Percentiles rank a stretch among this genome's conserved stretches.
Evolutionary conservation across 2,888 invertebrate genomes (phyloP).

Genomic region (Tillus elongatus): DNA sequence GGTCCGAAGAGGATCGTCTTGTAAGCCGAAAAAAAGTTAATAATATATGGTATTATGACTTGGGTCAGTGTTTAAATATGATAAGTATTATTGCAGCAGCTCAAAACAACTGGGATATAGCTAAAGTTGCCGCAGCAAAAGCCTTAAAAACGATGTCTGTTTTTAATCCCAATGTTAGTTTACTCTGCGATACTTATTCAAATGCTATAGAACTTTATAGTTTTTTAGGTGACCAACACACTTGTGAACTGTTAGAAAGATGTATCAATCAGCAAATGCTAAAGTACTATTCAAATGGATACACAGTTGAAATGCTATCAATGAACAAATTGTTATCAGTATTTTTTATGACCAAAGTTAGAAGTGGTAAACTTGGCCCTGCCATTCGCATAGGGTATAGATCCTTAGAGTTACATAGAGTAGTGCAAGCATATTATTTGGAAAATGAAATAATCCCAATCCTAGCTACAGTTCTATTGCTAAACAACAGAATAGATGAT

Average conservation of each 20-base stretch:
- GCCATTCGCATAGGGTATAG: constrained; percentile 42
- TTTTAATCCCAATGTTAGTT: constrained; percentile 40
- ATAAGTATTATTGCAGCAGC: constrained; percentile 23
- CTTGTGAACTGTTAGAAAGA: constrained; percentile 38
- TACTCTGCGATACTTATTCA: constrained; percentile 44
- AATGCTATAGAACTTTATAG: constrained; percentile 44
- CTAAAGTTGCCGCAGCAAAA: constrained; percentile 26
- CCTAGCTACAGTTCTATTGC: constrained; percentile 41
- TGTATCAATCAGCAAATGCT: constrained; percentile 25
- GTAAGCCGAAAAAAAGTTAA: neutral
- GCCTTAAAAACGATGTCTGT: constrained; percentile 36
- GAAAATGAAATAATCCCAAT: constrained; percentile 44
- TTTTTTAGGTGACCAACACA: constrained; percentile 37
- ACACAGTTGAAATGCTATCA: constrained; percentile 43
- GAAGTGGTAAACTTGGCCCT: constrained; percentile 36
- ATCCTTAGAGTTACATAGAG: constrained; percentile 41
- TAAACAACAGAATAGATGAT: constrained; percentile 44
- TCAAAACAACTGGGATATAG: constrained; percentile 27
- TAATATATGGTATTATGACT: constrained; percentile 13
- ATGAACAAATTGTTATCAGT: constrained; percentile 43
- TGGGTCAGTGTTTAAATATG: constrained; percentile 24
- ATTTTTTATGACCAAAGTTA: constrained; percentile 42
- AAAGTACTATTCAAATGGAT: constrained; percentile 31
- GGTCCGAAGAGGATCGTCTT: neutral
- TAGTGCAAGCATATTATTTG: constrained; percentile 41